These are phyloP conservation scores for Slavum lentiscoides DNA, from an alignment of 2,888 invertebrate genomes.

Conservation along the genomic window DNA sequence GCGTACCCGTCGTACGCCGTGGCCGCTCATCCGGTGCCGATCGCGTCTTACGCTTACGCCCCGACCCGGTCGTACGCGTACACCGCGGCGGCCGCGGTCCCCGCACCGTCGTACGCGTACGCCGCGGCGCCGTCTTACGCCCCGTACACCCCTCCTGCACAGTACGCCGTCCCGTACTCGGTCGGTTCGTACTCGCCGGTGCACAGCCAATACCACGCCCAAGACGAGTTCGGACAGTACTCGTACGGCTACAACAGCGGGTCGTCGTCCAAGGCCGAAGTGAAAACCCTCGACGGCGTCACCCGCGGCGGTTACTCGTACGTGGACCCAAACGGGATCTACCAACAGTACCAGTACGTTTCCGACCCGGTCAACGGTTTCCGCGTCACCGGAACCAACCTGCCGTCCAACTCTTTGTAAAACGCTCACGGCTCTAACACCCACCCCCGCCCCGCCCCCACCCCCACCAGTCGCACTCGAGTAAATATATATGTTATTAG, in stretches of 20 bases:
- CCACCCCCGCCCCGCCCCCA: no score
- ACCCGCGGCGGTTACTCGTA: slow-evolving; percentile 67
- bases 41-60: slow-evolving; percentile 44
- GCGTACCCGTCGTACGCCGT: slow-evolving; percentile 34
- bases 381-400: slow-evolving; percentile 69
- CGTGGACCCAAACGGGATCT: slow-evolving; percentile 68
- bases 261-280: slow-evolving; percentile 57
- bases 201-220: slow-evolving; percentile 57
- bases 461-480: neutral
- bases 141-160: slow-evolving; percentile 17
- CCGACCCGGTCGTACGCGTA: slow-evolving; percentile 6
- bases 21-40: slow-evolving; percentile 42
- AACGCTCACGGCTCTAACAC: neutral
- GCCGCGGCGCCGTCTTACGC: slow-evolving; percentile 10
- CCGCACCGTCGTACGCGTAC: neutral
- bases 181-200: slow-evolving; percentile 54
- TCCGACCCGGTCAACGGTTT: slow-evolving; percentile 69
- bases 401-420: slow-evolving; percentile 60
- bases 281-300: slow-evolving; percentile 60
- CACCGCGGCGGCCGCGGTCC: neutral
- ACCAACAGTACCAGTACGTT: slow-evolving; percentile 69
- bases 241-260: slow-evolving; percentile 59
- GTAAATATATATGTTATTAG: no score
- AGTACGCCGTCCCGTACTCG: slow-evolving; percentile 5
- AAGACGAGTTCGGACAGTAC: slow-evolving; percentile 60